phyloP scores from a whole-genome alignment of 2,797 vertebrate genomes.

The Parambassis ranga region DNA sequence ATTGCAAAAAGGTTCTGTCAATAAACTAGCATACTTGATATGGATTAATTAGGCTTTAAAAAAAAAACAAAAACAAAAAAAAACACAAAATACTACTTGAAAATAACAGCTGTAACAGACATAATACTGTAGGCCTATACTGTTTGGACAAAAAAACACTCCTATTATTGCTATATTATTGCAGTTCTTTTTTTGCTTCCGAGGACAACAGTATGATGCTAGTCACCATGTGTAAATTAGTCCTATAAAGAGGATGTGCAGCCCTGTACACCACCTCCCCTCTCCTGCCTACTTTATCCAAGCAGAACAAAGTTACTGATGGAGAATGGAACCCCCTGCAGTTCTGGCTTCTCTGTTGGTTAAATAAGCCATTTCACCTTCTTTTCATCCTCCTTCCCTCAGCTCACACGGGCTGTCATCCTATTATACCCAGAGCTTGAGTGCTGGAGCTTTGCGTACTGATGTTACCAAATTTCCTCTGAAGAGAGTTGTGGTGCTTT shows the following conservation, averaged over 20 bases:
- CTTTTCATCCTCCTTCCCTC: constrained; percentile 65
- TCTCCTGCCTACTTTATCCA: constrained; percentile 59
- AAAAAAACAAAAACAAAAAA: background rate
- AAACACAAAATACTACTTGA: background rate
- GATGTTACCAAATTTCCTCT: constrained; percentile 30
- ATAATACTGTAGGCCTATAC: too few species aligned
- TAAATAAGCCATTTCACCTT: constrained; percentile 78
- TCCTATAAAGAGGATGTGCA: background rate
- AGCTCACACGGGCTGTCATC: constrained; percentile 62
- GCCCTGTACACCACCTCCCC: constrained; percentile 38
- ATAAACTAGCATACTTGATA: background rate
- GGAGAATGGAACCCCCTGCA: constrained; percentile 71
- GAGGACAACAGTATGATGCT: too few species aligned
- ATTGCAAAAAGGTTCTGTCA: too few species aligned
- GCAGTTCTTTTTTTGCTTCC: too few species aligned
- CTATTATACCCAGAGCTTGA: constrained; percentile 48
- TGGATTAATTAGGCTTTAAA: background rate
- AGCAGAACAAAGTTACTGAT: constrained; percentile 71
- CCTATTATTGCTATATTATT: too few species aligned
- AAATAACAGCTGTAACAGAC: too few species aligned
- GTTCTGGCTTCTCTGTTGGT: constrained; percentile 68
- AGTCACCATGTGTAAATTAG: constrained; percentile 11
- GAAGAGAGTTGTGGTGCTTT: constrained; percentile 33
- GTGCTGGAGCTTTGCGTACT: constrained; percentile 19
- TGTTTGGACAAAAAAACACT: too few species aligned